phyloP scores from a whole-genome alignment of 2,113 vertebrate genomes.

The Henicopernis longicauda region DNA sequence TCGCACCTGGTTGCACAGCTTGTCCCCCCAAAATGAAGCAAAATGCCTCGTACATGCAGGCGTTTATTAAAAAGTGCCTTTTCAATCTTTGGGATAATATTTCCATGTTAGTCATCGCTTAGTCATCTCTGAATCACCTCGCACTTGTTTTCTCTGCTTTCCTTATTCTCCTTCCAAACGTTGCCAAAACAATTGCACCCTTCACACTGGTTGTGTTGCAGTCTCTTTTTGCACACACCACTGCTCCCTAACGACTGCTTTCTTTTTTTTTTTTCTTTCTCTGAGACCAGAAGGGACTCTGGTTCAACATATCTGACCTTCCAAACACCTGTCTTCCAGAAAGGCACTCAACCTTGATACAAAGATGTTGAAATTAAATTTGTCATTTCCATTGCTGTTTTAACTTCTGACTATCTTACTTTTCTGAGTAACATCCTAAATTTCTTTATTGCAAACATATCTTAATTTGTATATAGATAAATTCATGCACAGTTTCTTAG shows the following conservation, averaged over 20 bases:
- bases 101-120: background rate
- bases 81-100: background rate
- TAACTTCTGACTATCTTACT: background rate
- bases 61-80: background rate
- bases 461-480: conserved; percentile 9
- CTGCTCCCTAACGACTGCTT: background rate
- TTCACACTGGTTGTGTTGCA: background rate
- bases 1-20: background rate
- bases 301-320: background rate
- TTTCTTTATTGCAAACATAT: background rate
- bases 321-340: background rate
- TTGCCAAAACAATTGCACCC: background rate
- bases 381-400: background rate
- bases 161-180: background rate
- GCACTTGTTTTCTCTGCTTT: background rate
- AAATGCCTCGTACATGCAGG: background rate
- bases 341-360: background rate
- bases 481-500: background rate
- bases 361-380: background rate
- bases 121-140: background rate
- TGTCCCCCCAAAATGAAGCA: background rate
- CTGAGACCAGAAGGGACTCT: background rate
- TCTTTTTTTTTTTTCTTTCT: background rate
- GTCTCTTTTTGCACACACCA: background rate
- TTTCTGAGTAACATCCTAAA: background rate